Conservation (phyloP, 2,113 vertebrate genomes). For the Campylorhamphus procurvoides region DNA sequence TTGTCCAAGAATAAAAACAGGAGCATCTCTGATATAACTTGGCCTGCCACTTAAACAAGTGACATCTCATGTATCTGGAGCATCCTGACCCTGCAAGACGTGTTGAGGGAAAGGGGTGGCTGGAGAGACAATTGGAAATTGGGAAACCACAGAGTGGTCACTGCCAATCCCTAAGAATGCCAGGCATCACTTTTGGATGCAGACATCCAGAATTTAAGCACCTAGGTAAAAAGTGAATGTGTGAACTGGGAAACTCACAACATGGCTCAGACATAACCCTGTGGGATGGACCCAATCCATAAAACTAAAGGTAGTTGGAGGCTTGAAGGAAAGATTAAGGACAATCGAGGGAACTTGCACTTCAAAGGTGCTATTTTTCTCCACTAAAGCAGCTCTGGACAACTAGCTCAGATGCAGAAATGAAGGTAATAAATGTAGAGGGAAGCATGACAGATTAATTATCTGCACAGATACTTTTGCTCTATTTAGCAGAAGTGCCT, state of each 20-base stretch:
- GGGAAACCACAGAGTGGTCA: neutral
- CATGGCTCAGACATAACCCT: neutral
- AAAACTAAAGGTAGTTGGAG: fast-evolving
- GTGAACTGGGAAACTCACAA: neutral
- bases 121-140: neutral
- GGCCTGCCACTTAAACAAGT: neutral
- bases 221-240: neutral
- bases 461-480: neutral
- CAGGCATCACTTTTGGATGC: neutral
- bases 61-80: neutral
- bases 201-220: neutral
- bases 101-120: neutral
- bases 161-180: neutral
- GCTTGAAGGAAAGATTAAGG: neutral
- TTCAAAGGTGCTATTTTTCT: neutral
- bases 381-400: neutral
- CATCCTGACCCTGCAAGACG: neutral
- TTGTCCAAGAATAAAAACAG: neutral
- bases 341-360: neutral
- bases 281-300: neutral
- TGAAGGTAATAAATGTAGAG: neutral
- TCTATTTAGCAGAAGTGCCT: neutral
- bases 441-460: neutral
- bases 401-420: neutral
- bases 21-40: neutral